Percentiles rank a stretch among this genome's conserved stretches.
Conservation (phyloP, 2,113 vertebrate genomes). For the Ptilonorhynchus violaceus region DNA sequence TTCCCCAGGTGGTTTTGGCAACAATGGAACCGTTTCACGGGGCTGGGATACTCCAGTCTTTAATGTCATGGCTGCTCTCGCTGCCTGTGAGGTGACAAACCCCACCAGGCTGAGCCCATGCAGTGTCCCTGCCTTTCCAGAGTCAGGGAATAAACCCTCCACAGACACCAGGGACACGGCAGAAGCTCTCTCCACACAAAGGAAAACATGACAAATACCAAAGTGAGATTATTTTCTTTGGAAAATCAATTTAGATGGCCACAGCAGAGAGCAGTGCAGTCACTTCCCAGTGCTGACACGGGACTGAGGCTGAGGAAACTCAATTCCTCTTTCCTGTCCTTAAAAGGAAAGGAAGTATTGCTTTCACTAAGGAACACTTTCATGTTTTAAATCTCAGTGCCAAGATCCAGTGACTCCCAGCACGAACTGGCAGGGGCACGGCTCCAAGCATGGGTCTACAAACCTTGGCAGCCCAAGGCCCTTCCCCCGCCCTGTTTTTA, state of each 20-base stretch:
- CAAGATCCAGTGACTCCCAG: not conserved
- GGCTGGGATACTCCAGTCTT: not conserved
- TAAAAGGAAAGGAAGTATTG: constrained; percentile 43
- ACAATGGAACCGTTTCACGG: accelerated
- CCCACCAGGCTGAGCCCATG: not conserved
- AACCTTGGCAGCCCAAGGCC: not conserved
- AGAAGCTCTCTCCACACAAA: not conserved
- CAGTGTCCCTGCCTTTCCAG: accelerated
- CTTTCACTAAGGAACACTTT: not conserved
- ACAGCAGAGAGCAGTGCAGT: not conserved
- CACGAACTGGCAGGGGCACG: not conserved
- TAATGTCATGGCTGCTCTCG: accelerated
- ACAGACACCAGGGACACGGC: accelerated
- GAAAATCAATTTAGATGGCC: not conserved
- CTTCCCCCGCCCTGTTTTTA: not conserved
- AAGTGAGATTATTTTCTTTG: not conserved
- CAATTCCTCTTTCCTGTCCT: constrained; percentile 48
- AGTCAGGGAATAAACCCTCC: not conserved
- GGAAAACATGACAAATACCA: accelerated
- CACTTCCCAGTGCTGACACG: not conserved
- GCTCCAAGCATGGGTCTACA: accelerated
- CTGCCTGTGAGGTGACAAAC: not conserved
- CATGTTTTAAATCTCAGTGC: not conserved
- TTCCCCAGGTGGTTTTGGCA: not conserved
- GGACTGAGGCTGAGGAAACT: not conserved